Evolutionary conservation across 2,113 vertebrate genomes (phyloP).

Genomic region (Tringa solitaria): DNA sequence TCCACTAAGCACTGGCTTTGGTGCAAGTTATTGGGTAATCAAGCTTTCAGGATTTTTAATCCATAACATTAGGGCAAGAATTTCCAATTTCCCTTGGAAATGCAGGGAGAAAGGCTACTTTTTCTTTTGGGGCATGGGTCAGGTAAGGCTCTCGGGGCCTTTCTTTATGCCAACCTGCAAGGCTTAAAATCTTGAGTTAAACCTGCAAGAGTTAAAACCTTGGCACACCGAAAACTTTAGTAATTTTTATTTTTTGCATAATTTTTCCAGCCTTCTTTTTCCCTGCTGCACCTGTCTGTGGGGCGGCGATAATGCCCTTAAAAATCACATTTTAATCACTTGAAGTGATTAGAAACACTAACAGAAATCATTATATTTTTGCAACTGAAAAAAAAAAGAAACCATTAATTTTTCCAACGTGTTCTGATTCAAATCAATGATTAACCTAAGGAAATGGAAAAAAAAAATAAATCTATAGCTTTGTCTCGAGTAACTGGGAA

Average conservation of each 20-base stretch:
- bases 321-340: neutral
- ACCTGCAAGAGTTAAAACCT: neutral
- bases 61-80: neutral
- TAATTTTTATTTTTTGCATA: neutral
- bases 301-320: neutral
- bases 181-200: too few species aligned
- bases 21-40: neutral
- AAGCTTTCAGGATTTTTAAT: neutral
- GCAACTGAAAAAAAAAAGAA: neutral
- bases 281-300: neutral
- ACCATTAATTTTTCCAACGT: neutral
- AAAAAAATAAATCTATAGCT: neutral
- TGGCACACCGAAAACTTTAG: neutral
- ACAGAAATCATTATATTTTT: neutral
- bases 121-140: neutral
- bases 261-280: neutral
- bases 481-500: neutral
- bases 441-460: neutral
- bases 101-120: neutral
- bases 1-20: neutral
- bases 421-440: neutral
- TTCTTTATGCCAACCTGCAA: neutral
- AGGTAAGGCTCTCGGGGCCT: neutral
- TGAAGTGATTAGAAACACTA: neutral
- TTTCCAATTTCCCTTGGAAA: neutral